These are phyloP conservation scores for Pelmatolapia mariae DNA, from an alignment of 2,113 vertebrate genomes.

Conservation along the genomic window DNA sequence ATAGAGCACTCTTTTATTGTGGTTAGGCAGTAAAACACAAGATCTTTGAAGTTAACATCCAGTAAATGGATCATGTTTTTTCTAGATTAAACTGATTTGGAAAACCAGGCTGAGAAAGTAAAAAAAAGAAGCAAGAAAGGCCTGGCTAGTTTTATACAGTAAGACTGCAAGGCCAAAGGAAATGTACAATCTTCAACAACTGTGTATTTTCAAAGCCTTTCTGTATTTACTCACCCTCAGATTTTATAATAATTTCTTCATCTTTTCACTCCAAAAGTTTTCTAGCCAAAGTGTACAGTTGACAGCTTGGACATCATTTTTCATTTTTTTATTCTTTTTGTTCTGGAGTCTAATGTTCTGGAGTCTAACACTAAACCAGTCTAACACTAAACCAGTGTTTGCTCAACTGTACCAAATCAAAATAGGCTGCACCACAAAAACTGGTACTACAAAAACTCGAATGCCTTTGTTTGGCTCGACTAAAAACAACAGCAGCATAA, in stretches of 20 bases:
- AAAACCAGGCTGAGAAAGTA: not conserved
- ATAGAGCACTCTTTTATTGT: conserved; percentile 35
- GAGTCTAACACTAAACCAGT: too few relatives aligned
- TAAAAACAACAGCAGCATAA: not conserved
- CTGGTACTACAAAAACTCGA: not conserved
- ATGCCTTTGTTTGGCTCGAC: not conserved
- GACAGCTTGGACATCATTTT: not conserved
- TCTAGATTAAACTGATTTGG: not conserved
- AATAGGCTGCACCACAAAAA: not conserved
- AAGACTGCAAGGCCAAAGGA: not conserved
- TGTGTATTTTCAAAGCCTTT: not conserved
- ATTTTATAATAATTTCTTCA: not conserved
- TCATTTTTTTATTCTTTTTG: not conserved
- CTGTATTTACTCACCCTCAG: not conserved
- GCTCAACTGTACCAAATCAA: not conserved
- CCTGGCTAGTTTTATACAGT: not conserved
- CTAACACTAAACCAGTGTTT: too few relatives aligned
- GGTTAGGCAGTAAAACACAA: conserved; percentile 20
- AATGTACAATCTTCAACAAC: not conserved
- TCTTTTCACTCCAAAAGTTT: not conserved
- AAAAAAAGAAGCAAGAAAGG: not conserved
- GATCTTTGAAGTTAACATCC: not conserved
- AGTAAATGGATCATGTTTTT: not conserved
- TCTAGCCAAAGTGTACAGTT: not conserved
- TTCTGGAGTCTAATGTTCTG: not conserved